A percentile compares a stretch with the other conserved stretches of the same genome.
phyloP scores from a whole-genome alignment of 2,888 invertebrate species.

The Fabriciana adippe region DNA sequence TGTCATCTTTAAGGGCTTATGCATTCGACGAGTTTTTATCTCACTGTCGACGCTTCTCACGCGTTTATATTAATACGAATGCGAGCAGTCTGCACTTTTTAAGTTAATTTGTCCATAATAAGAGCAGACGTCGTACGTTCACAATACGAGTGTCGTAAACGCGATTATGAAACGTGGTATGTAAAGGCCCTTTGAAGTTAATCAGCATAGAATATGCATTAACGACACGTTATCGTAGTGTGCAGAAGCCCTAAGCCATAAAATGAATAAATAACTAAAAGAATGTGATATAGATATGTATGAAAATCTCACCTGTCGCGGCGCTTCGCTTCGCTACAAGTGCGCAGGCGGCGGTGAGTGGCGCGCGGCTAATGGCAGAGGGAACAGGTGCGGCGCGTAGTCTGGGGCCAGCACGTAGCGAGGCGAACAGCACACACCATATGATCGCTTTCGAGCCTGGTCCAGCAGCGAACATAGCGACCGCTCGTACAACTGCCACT shows the following conservation, averaged over 20 bases:
- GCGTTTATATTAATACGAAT: too few species aligned
- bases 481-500: slow-evolving; percentile 76
- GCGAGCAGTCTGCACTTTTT: too few species aligned
- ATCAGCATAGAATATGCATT: too few species aligned
- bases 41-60: too few species aligned
- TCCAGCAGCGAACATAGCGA: slow-evolving; percentile 73
- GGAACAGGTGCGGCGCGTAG: slow-evolving; percentile 65
- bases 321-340: slow-evolving; percentile 76
- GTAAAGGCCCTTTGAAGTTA: too few species aligned
- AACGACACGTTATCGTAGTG: neutral
- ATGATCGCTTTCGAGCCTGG: slow-evolving; percentile 68
- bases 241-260: neutral
- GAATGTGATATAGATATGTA: neutral
- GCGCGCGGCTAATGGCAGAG: slow-evolving; percentile 68
- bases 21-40: too few species aligned
- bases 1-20: too few species aligned
- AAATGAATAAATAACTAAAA: neutral
- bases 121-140: too few species aligned
- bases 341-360: slow-evolving; percentile 75
- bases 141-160: too few species aligned
- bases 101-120: too few species aligned
- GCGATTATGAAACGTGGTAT: too few species aligned
- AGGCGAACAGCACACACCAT: slow-evolving; percentile 69
- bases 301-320: slow-evolving; percentile 45
- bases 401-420: slow-evolving; percentile 73